Conservation (phyloP, 1,140 invertebrate species). For the Atta cephalotes region DNA sequence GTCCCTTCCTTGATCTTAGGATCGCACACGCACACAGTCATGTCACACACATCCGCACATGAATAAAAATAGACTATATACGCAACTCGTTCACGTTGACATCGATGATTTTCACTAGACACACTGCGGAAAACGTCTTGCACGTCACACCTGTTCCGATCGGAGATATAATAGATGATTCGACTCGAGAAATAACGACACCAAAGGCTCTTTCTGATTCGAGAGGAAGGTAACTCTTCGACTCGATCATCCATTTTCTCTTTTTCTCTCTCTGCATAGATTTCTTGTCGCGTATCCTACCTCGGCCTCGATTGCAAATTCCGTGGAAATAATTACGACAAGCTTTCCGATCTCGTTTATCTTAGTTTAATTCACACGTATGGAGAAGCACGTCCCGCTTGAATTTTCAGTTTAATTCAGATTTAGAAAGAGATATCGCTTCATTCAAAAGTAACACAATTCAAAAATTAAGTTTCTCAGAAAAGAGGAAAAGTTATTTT, state of each 20-base stretch:
- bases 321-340: neutral
- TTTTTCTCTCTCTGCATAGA: conserved; percentile 7
- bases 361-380: neutral
- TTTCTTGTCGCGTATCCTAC: conserved; percentile 10
- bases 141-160: conserved; percentile 25
- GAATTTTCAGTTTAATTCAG: neutral
- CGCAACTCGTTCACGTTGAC: conserved; percentile 17
- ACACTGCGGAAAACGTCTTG: conserved; percentile 9
- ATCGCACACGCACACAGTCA: neutral
- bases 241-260: neutral
- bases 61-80: conserved; percentile 12
- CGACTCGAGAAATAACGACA: conserved; percentile 19
- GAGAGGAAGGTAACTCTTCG: neutral
- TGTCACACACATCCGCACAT: neutral
- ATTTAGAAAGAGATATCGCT: neutral
- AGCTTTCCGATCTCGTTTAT: neutral
- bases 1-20: conserved; percentile 15
- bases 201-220: conserved; percentile 22
- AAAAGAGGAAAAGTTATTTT: no score
- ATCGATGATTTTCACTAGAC: conserved; percentile 23
- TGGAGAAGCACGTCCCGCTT: neutral
- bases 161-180: conserved; percentile 32
- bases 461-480: no score
- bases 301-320: neutral
- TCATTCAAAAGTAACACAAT: no score